phyloP scores from a whole-genome alignment of 2,888 invertebrate genomes.

The Schizotus pectinicornis region DNA sequence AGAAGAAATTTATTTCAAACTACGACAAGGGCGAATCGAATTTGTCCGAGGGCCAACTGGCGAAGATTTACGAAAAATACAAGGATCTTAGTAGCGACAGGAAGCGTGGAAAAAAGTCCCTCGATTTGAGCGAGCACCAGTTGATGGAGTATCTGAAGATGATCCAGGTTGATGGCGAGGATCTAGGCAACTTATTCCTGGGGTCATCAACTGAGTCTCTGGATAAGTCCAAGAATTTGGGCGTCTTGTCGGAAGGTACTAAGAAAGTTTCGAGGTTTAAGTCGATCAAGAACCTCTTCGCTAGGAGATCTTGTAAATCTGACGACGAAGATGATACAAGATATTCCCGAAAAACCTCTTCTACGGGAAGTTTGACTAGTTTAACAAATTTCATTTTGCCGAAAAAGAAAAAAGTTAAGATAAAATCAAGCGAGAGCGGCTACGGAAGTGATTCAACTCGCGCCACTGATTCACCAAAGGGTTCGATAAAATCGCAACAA shows the following conservation, averaged over 20 bases:
- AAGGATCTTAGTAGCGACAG: constrained; percentile 34
- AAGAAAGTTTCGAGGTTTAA: constrained; percentile 43
- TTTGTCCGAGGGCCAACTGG: constrained; percentile 35
- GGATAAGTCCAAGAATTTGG: background rate
- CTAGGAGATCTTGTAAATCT: constrained; percentile 48
- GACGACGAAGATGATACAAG: constrained; percentile 49
- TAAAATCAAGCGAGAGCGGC: constrained; percentile 63
- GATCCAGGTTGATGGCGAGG: constrained; percentile 50
- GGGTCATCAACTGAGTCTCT: background rate
- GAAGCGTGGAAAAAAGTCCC: constrained; percentile 25
- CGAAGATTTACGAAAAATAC: constrained; percentile 48
- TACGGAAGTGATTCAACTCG: constrained; percentile 65
- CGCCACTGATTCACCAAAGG: constrained; percentile 62
- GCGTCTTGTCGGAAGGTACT: too few relatives aligned
- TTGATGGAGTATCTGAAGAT: constrained; percentile 52
- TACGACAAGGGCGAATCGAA: constrained; percentile 42
- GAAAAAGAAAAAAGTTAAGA: constrained; percentile 46
- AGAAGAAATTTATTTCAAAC: constrained; percentile 61
- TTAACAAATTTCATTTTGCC: constrained; percentile 50
- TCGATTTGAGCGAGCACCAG: constrained; percentile 53
- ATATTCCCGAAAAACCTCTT: constrained; percentile 43
- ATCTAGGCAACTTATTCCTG: constrained; percentile 16
- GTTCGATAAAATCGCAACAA: constrained; percentile 50
- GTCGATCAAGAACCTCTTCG: constrained; percentile 47
- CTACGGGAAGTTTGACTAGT: constrained; percentile 51